Percentiles rank a stretch among this genome's conserved stretches.
These are phyloP conservation scores for Drosophila flavopinicola DNA, from an alignment of 2,888 invertebrate genomes.

Conservation along the genomic window DNA sequence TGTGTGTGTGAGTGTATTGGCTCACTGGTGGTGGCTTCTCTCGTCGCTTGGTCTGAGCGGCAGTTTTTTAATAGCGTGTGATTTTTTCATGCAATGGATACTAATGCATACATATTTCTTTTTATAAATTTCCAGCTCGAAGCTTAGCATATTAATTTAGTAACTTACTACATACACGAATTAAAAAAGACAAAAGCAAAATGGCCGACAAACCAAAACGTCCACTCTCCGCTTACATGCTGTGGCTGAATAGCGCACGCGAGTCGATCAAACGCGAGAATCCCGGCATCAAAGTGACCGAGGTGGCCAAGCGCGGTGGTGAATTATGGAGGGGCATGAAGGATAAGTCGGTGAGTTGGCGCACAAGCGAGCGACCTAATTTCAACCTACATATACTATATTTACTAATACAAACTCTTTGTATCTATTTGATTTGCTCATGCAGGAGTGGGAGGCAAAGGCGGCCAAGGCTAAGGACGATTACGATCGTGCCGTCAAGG, in stretches of 20 bases:
- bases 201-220: slow-evolving; percentile 96
- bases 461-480: slow-evolving; percentile 94
- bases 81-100: slow-evolving; percentile 15
- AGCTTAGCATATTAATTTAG: slow-evolving; percentile 61
- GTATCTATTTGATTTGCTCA: neutral
- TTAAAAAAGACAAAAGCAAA: slow-evolving; percentile 84
- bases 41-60: slow-evolving; percentile 35
- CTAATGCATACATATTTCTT: slow-evolving; percentile 20
- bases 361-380: no score
- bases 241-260: slow-evolving; percentile 96
- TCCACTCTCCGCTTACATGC: slow-evolving; percentile 96
- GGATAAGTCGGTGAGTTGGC: slow-evolving; percentile 90
- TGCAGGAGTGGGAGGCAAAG: slow-evolving; percentile 95
- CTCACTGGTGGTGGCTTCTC: slow-evolving; percentile 44
- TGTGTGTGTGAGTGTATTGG: slow-evolving; percentile 2
- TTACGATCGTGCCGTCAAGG: slow-evolving; percentile 94
- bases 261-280: slow-evolving; percentile 94
- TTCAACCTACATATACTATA: no score
- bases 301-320: slow-evolving; percentile 97
- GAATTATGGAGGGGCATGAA: slow-evolving; percentile 97
- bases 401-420: neutral
- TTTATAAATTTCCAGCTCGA: slow-evolving; percentile 54
- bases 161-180: slow-evolving; percentile 49
- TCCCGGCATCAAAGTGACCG: slow-evolving; percentile 96
- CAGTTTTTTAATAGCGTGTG: slow-evolving; percentile 1